These are phyloP conservation scores for Apodemus speciosus DNA, from an alignment of 2,113 vertebrate genomes.

Conservation along the genomic window DNA sequence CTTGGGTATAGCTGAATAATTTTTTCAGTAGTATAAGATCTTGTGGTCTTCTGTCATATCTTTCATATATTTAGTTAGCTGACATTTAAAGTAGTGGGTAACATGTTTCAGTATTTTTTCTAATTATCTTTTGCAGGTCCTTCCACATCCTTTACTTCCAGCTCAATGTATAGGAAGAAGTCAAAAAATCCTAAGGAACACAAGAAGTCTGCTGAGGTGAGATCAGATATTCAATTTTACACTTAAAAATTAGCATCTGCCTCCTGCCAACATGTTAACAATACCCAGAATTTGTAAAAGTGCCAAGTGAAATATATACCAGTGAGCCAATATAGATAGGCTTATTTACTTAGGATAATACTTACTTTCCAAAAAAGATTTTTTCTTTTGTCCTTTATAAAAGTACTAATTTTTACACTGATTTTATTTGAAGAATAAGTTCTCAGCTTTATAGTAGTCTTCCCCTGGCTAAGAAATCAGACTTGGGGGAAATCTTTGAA, in stretches of 20 bases:
- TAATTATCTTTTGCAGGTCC: slow-evolving; percentile 88
- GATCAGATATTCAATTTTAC: slow-evolving; percentile 70
- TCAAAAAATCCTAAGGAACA: slow-evolving; percentile 91
- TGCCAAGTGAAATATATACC: slow-evolving; percentile 49
- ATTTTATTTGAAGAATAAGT: slow-evolving; percentile 59
- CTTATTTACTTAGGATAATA: slow-evolving; percentile 55
- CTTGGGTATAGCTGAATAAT: slow-evolving; percentile 50
- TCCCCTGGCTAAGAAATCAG: slow-evolving; percentile 44
- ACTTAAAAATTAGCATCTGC: slow-evolving; percentile 42
- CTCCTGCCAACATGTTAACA: slow-evolving; percentile 39
- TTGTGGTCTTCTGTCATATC: slow-evolving; percentile 50
- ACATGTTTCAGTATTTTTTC: slow-evolving; percentile 50
- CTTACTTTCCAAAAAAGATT: slow-evolving; percentile 47
- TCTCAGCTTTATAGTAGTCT: slow-evolving; percentile 17
- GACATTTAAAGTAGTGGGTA: slow-evolving; percentile 45
- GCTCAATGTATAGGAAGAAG: slow-evolving; percentile 92
- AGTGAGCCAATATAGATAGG: background rate
- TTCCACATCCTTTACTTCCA: slow-evolving; percentile 95
- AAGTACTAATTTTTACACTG: slow-evolving; percentile 38
- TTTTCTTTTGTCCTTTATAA: slow-evolving; percentile 56
- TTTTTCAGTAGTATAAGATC: slow-evolving; percentile 56
- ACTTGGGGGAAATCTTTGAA: slow-evolving; percentile 22
- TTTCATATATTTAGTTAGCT: slow-evolving; percentile 43
- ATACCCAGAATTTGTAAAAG: slow-evolving; percentile 44
- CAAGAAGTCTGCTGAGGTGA: slow-evolving; percentile 97